Evolutionary conservation across 1,140 invertebrate genomes (phyloP), one percentile per base, ranked within the genome.

Genomic region (Drosophila parabipectinata): DNA sequence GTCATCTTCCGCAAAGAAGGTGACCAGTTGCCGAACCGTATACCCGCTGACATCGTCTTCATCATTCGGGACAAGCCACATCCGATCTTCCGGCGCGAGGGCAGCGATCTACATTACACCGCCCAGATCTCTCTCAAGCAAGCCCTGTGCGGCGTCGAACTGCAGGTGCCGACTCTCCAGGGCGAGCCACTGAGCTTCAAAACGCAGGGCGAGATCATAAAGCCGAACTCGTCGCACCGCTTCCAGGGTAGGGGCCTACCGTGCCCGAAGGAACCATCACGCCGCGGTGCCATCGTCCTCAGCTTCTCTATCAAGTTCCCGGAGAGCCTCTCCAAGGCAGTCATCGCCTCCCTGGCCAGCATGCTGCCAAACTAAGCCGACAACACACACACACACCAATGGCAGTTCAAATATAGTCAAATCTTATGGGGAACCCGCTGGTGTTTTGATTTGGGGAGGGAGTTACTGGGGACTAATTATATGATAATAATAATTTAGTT

Each of bases 21-120:
- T 6, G 97, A 99, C 84, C 44, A 24, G 9, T 4, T 47, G 15
- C 44, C 44, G 18, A 47, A 47, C 97, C 97, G 96, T 82, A 95
- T 98, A 34, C 97, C 98, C 5, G 97, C 98, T 6, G 97, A 99
- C 91, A 96, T 99, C 77, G 95, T 98, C n/a, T 99, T 99, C 91
- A 96, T 98, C 32, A 97, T 99, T 48, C 94, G 95, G 72, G 98
- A 99, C 92, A 98, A 98, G 91, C 95, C 96, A 7, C 97, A 99
- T 93, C 91, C 94, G 6, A 60, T 94, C 0, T 98, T 98, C 88
- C 96, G 95, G 84, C 92, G 98, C 61, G 97, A 98, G 91, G 97
- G 96, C 18, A 95, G 94, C 85, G 96, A 98, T 92, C 94, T 97
- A 18, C 93, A 93, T 68, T 98, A 97, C 87, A 95, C 94, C 1